Conservation (phyloP, 2,888 invertebrate species). For the Germaria angustata region DNA sequence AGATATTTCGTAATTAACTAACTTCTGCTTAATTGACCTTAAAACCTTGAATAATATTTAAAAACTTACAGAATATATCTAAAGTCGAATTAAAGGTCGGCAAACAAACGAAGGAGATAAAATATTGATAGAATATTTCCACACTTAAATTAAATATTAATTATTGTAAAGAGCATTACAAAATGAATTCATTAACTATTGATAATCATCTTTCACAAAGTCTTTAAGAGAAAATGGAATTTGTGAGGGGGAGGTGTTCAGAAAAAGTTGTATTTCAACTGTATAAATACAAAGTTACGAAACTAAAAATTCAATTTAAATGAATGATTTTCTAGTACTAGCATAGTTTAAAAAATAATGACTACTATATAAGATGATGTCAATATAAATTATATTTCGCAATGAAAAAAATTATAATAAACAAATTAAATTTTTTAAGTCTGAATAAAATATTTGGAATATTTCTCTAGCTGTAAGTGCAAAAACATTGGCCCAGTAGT, state of each 20-base stretch:
- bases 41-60: neutral
- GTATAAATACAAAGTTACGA: neutral
- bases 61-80: neutral
- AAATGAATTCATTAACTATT: conserved; percentile 3
- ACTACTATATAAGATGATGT: neutral
- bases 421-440: too few species aligned
- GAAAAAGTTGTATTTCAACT: neutral
- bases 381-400: neutral
- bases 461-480: too few species aligned
- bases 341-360: neutral
- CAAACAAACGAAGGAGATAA: neutral
- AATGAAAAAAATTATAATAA: neutral
- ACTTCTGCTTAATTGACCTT: neutral
- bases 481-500: too few species aligned
- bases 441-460: too few species aligned
- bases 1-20: conserved; percentile 1
- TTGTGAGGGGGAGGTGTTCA: neutral
- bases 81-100: neutral
- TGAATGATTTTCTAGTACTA: neutral
- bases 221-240: neutral
- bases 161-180: conserved; percentile 1
- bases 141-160: conserved; percentile 2
- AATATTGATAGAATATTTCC: neutral
- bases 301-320: neutral
- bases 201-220: neutral